phyloP scores from a whole-genome alignment of 30 jellyfish, hydroid and myxozoan species.

The Pelagia noctiluca region DNA sequence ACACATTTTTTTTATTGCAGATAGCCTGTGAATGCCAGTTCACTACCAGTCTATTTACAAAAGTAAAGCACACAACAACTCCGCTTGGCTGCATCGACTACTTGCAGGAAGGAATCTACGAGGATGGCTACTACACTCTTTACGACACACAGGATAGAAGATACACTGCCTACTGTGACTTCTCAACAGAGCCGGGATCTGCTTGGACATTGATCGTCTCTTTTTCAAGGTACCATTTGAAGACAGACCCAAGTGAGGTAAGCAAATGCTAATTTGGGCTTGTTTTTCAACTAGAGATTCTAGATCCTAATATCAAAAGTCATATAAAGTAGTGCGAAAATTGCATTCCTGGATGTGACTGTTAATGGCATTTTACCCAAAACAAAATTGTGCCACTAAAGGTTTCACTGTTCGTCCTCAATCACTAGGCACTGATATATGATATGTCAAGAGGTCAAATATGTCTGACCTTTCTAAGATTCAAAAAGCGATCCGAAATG shows the following conservation, averaged over 20 bases:
- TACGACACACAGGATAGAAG: neutral
- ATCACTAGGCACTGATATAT: no score
- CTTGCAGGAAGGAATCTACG: neutral
- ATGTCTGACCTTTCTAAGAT: no score
- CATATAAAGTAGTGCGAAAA: no score
- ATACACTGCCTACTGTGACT: neutral
- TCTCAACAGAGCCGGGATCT: neutral
- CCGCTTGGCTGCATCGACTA: neutral
- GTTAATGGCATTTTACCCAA: no score
- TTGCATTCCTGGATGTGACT: no score
- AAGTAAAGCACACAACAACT: neutral
- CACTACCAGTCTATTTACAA: neutral
- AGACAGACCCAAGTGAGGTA: neutral
- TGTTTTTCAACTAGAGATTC: no score
- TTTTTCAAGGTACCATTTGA: neutral
- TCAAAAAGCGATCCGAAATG: no score
- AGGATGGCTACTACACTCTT: neutral
- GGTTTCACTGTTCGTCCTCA: no score
- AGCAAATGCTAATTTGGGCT: no score
- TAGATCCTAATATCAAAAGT: no score
- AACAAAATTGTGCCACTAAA: no score
- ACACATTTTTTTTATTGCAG: neutral
- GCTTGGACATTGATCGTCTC: neutral
- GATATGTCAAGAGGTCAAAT: no score
- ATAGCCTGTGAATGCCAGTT: neutral